phyloP scores from a whole-genome alignment of 92 coral and sea anemone species.

The Metridium senile region DNA sequence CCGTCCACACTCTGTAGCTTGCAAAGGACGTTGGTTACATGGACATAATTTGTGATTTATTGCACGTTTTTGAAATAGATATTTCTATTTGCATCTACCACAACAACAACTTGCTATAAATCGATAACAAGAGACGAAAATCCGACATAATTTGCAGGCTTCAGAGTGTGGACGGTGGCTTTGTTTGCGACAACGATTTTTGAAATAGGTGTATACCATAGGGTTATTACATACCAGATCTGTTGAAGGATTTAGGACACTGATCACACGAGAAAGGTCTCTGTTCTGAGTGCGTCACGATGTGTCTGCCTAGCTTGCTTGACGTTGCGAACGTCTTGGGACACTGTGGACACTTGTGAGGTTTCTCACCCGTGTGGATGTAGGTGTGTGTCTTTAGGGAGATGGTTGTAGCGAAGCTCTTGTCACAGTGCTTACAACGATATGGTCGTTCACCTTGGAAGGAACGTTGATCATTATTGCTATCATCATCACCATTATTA shows the following conservation, averaged over 20 bases:
- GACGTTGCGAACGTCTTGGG: conserved; percentile 99
- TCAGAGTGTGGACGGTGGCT: too few relatives aligned
- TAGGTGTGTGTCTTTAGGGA: conserved; percentile 98
- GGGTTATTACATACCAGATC: conserved; percentile 73
- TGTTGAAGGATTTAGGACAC: conserved; percentile 96
- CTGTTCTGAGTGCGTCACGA: conserved; percentile 98
- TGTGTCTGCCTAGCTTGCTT: conserved; percentile 96
- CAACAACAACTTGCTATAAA: too few relatives aligned
- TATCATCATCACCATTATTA: too few relatives aligned
- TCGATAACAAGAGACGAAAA: too few relatives aligned
- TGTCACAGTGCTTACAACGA: conserved; percentile 94
- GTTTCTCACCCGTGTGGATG: conserved; percentile 98
- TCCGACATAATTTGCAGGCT: too few relatives aligned
- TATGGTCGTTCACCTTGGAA: conserved; percentile 99
- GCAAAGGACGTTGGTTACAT: too few relatives aligned
- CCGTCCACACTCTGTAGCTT: too few relatives aligned
- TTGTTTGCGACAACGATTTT: too few relatives aligned
- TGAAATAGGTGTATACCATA: too few relatives aligned
- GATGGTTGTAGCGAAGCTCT: conserved; percentile 96
- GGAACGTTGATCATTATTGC: neutral
- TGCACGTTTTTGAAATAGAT: too few relatives aligned
- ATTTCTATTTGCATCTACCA: too few relatives aligned
- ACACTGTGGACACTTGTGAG: conserved; percentile 98
- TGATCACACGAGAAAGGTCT: conserved; percentile 91
- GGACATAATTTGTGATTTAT: too few relatives aligned